Evolutionary conservation across 2,888 invertebrate genomes (phyloP), one percentile per base, ranked within the genome.

Genomic region (Trachelus tabidus): DNA sequence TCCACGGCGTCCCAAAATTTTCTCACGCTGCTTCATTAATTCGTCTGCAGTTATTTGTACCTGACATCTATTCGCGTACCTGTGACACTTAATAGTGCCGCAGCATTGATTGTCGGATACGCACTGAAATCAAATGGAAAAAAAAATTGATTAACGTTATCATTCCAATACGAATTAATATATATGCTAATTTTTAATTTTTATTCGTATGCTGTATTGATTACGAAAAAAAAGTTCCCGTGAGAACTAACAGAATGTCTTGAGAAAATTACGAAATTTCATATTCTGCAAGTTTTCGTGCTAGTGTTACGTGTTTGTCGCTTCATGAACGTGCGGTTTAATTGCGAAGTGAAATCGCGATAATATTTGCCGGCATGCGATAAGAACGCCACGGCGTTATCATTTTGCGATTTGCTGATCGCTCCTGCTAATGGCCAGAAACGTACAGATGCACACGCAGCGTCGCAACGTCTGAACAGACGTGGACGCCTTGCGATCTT

Each of bases 21-120:
- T 89, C 34, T 87, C 86, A 3, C 89, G 85, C 73, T 86, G 84
- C 0, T 82, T 83, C 86, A 85, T 83, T 4, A 91, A 40, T 34
- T 90, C 89, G 1, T 84, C 88, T 12, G 68, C 77, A 0, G 90
- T 90, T 69, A 91, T 91, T 76, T 79, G 77, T n/a, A 90, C 89
- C 84, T 91, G 90, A 82, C 91, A 91, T 79, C 87, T 87, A 4
- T 83, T 75, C 3, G 90, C 90, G 68, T 79, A 89, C 31, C 34
- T 40, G 77, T 91, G 83, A 79, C 91, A 91, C 69, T 40, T 83
- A 9, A 82, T 78, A 12, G 34, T 75, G 0, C 3, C 1, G 40
- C 89, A 89, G 75, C 90, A 90, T 0, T 87, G 11, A 12, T 76
- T 40, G 34, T 34, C 76, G 15, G 79, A 33, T 11, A 79, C 34